These are phyloP conservation scores for Tortrix viridana DNA, from an alignment of 2,888 invertebrate genomes.

Conservation along the genomic window DNA sequence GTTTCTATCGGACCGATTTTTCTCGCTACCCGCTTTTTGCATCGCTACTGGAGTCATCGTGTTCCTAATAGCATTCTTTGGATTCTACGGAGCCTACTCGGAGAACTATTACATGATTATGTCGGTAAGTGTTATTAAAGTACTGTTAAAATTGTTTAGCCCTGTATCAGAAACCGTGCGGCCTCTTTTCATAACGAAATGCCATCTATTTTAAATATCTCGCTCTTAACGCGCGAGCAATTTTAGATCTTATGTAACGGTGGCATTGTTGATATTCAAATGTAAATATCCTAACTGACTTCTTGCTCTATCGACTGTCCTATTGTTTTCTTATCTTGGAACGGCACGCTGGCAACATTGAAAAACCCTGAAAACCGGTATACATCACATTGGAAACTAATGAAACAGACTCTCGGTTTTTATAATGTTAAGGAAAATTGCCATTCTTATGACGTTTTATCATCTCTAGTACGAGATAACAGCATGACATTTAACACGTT, in stretches of 20 bases:
- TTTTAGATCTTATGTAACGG: slow-evolving; percentile 31
- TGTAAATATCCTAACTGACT: slow-evolving; percentile 7
- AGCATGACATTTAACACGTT: slow-evolving; percentile 20
- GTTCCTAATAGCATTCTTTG: slow-evolving; percentile 92
- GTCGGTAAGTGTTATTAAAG: slow-evolving; percentile 82
- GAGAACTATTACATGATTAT: slow-evolving; percentile 93
- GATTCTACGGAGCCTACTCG: slow-evolving; percentile 94
- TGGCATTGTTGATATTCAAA: slow-evolving; percentile 22
- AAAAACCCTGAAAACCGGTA: too few species aligned
- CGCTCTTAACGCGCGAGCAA: slow-evolving; percentile 17
- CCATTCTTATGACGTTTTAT: slow-evolving; percentile 6
- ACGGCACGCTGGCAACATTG: slow-evolving; percentile 5
- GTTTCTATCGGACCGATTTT: slow-evolving; percentile 87
- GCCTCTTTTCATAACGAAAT: slow-evolving; percentile 44
- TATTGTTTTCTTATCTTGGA: slow-evolving; percentile 19
- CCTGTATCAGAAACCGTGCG: slow-evolving; percentile 36
- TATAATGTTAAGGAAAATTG: background rate
- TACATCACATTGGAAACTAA: background rate
- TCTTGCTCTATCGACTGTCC: slow-evolving; percentile 3
- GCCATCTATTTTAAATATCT: slow-evolving; percentile 46
- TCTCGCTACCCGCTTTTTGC: slow-evolving; percentile 89
- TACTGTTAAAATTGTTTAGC: slow-evolving; percentile 1
- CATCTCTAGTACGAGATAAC: slow-evolving; percentile 22
- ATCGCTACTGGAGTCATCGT: slow-evolving; percentile 89
- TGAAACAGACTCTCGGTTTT: background rate